Conservation (phyloP, 2,797 vertebrate genomes). For the Pogoniulus pusillus region DNA sequence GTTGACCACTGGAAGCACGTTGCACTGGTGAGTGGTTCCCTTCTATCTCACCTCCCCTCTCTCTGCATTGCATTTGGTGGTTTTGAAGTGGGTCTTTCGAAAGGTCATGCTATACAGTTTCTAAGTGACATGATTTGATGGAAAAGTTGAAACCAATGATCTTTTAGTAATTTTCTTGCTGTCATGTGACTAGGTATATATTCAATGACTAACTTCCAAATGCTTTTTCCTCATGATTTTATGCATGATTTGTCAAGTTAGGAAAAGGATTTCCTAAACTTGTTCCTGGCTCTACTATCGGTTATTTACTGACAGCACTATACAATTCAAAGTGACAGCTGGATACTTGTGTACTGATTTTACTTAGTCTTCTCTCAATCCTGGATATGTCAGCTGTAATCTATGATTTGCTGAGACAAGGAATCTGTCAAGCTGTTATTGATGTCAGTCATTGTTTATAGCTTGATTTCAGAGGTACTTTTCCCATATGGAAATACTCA, state of each 20-base stretch:
- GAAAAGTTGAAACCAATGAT: neutral
- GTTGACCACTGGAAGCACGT: conserved; percentile 90
- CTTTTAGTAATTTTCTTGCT: neutral
- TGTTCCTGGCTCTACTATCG: neutral
- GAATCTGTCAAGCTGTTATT: neutral
- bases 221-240: neutral
- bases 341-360: neutral
- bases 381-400: neutral
- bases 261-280: neutral
- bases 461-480: neutral
- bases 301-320: neutral
- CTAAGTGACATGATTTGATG: neutral
- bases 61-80: neutral
- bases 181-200: neutral
- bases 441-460: neutral
- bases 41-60: neutral
- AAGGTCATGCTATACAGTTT: neutral
- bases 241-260: neutral
- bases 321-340: neutral
- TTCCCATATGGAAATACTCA: neutral
- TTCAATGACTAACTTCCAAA: neutral
- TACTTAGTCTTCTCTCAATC: neutral
- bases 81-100: neutral
- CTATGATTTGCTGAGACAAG: neutral
- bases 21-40: conserved; percentile 80